A percentile compares a stretch with the other conserved stretches of the same genome.
Evolutionary conservation across 2,888 invertebrate species (phyloP).

Genomic region (Drosophila lutescens): DNA sequence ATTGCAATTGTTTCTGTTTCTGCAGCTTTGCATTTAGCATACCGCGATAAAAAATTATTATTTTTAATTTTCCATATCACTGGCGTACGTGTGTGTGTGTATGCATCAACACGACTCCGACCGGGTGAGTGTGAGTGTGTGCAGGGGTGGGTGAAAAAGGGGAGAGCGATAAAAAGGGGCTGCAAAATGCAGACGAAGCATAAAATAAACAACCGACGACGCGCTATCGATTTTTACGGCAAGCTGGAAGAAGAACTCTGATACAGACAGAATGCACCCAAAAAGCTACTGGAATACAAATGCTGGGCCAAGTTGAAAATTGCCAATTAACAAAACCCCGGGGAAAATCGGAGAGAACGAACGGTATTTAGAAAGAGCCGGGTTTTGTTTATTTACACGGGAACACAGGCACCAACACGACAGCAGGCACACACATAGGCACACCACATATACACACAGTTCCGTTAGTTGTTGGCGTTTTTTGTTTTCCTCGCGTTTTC

Average conservation of each 20-base stretch:
- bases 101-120: no score
- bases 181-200: conserved; percentile 79
- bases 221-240: conserved; percentile 70
- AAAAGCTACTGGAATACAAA: not conserved
- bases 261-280: conserved; percentile 1
- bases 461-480: conserved; percentile 14
- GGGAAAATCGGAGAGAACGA: not conserved
- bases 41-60: conserved; percentile 41
- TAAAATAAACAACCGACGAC: conserved; percentile 76
- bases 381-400: conserved; percentile 38
- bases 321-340: not conserved
- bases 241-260: conserved; percentile 73
- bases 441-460: conserved; percentile 7
- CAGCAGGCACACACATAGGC: conserved; percentile 9
- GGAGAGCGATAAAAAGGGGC: conserved; percentile 51
- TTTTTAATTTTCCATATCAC: conserved; percentile 37
- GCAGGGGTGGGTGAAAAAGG: conserved; percentile 19
- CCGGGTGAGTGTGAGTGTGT: conserved; percentile 7
- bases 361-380: conserved; percentile 14
- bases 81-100: conserved; percentile 21
- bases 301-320: conserved; percentile 15
- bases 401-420: conserved; percentile 14
- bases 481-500: conserved; percentile 17
- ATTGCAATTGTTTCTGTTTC: conserved; percentile 35
- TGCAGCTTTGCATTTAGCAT: conserved; percentile 36